Percentiles rank a stretch among this genome's conserved stretches.
phyloP scores from a whole-genome alignment of 2,888 invertebrate genomes.

The Melipona bicolor region DNA sequence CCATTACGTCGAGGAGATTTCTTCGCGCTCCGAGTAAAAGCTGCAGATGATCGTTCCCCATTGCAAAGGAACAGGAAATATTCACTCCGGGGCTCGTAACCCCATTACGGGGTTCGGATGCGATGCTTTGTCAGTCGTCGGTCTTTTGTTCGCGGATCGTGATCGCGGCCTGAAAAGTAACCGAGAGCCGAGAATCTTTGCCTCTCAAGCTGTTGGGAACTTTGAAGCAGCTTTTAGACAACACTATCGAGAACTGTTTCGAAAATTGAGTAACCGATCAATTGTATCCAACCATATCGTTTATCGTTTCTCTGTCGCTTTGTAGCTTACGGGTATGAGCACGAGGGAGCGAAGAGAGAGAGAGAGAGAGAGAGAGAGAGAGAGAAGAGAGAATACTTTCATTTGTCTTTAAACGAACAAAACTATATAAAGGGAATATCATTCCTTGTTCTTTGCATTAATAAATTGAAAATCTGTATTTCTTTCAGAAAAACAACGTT shows the following conservation, averaged over 20 bases:
- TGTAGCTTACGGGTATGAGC: background rate
- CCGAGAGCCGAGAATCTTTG: conserved; percentile 14
- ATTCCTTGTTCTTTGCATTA: no score
- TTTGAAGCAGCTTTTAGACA: conserved; percentile 2
- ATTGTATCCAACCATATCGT: background rate
- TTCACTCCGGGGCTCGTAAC: conserved; percentile 41
- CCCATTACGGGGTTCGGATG: conserved; percentile 33
- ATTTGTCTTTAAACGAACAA: no score
- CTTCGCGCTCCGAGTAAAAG: conserved; percentile 7
- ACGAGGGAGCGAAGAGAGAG: background rate
- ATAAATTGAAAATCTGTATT: no score
- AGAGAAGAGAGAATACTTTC: background rate
- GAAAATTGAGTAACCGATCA: background rate
- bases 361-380: background rate
- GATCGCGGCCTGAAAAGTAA: conserved; percentile 30
- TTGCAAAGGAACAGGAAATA: conserved; percentile 37
- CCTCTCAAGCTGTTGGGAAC: conserved; percentile 3
- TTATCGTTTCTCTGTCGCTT: background rate
- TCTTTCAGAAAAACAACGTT: no score
- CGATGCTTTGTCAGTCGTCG: conserved; percentile 41
- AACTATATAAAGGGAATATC: no score
- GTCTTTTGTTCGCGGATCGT: conserved; percentile 37
- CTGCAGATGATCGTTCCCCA: conserved; percentile 36
- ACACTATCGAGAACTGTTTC: background rate
- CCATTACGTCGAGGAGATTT: conserved; percentile 12